phyloP scores from a whole-genome alignment of 2,113 vertebrate species.

The Jaculus jaculus region DNA sequence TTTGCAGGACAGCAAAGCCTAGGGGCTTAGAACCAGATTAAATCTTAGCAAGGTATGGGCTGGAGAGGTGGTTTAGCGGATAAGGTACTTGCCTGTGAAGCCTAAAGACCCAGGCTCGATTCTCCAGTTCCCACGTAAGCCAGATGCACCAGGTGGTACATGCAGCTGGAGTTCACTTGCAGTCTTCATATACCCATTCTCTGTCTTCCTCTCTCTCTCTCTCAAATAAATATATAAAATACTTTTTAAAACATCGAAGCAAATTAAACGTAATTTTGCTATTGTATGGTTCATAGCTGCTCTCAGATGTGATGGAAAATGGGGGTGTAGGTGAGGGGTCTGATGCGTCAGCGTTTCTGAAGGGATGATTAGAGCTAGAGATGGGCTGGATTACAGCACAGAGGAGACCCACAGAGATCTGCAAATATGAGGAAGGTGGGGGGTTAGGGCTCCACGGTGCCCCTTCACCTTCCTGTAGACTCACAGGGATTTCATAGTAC shows the following conservation, averaged over 20 bases:
- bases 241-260: not conserved
- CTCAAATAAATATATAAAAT: no score
- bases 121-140: no score
- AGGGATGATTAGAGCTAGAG: not conserved
- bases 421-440: rapidly evolving
- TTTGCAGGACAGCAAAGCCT: not conserved
- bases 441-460: no score
- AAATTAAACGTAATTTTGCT: not conserved
- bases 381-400: not conserved
- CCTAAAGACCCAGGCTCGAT: no score
- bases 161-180: no score
- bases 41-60: no score
- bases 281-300: not conserved
- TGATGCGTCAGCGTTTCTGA: not conserved
- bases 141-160: no score
- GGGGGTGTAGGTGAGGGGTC: not conserved
- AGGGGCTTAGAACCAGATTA: not conserved
- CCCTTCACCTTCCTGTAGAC: no score
- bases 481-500: not conserved
- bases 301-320: not conserved
- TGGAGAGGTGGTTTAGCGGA: no score
- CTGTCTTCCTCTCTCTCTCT: no score
- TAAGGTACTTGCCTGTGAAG: no score
- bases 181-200: no score
- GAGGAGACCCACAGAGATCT: not conserved